Evolutionary conservation across 2,888 invertebrate species (phyloP).

Genomic region (Harpalus rufipes): DNA sequence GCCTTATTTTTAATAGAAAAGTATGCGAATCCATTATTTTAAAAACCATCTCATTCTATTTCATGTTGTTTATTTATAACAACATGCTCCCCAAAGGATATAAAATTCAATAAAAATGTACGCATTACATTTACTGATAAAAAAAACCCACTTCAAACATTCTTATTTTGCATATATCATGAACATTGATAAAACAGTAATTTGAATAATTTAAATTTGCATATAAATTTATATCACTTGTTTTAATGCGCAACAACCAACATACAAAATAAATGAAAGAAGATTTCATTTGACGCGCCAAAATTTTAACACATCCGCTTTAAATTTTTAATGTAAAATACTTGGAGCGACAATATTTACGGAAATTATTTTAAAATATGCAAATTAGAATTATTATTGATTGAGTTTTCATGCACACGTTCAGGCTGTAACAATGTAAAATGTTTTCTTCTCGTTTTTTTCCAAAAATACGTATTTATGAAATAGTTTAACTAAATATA

Average conservation of each 20-base stretch:
- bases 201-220: slow-evolving; percentile 34
- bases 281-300: background rate
- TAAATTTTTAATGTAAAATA: slow-evolving; percentile 8
- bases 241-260: slow-evolving; percentile 43
- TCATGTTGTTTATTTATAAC: background rate
- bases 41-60: too few species aligned
- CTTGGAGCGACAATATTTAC: slow-evolving; percentile 19
- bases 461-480: background rate
- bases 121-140: slow-evolving; percentile 31
- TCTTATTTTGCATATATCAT: slow-evolving; percentile 30
- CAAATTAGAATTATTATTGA: slow-evolving; percentile 29
- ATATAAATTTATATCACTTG: slow-evolving; percentile 39
- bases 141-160: slow-evolving; percentile 25
- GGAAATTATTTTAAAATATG: slow-evolving; percentile 35
- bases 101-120: slow-evolving; percentile 3
- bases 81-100: background rate
- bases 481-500: too few species aligned
- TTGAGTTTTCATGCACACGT: background rate
- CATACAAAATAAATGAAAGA: slow-evolving; percentile 23
- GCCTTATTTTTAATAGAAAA: too few species aligned
- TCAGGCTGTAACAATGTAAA: background rate
- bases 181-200: slow-evolving; percentile 36
- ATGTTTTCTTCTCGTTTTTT: background rate
- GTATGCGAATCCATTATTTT: too few species aligned
- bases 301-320: slow-evolving; percentile 13